Conservation (phyloP, 1,140 invertebrate species). For the Lepidurus apus region DNA sequence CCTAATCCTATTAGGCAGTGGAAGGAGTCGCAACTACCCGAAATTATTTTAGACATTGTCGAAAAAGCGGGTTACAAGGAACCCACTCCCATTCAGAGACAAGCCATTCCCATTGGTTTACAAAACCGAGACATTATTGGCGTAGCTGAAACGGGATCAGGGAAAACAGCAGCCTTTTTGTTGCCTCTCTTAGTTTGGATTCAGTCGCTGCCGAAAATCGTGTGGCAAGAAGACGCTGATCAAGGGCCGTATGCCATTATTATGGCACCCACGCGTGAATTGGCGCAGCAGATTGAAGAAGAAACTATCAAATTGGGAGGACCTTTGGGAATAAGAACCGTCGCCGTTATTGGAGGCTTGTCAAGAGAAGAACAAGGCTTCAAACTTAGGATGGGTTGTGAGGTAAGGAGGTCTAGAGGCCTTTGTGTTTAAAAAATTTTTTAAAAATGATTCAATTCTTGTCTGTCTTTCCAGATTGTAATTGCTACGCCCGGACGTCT, state of each 20-base stretch:
- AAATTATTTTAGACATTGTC: constrained; percentile 91
- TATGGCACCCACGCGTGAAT: constrained; percentile 94
- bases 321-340: constrained; percentile 88
- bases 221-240: constrained; percentile 81
- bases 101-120: constrained; percentile 95
- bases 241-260: constrained; percentile 99
- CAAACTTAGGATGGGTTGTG: constrained; percentile 89
- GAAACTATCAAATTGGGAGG: constrained; percentile 97
- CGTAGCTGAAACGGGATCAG: constrained; percentile 96
- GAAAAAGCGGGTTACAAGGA: constrained; percentile 95
- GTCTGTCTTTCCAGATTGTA: constrained; percentile 67
- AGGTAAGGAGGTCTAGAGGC: constrained; percentile 51
- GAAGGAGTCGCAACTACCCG: constrained; percentile 88
- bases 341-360: constrained; percentile 96
- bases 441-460: constrained; percentile 29
- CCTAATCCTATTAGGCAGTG: constrained; percentile 93
- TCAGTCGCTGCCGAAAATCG: constrained; percentile 92
- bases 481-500: constrained; percentile 99
- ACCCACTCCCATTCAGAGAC: constrained; percentile 97
- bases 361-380: constrained; percentile 98
- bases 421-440: background rate
- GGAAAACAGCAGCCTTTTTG: constrained; percentile 97
- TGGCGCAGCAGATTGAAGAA: constrained; percentile 99
- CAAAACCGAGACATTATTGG: constrained; percentile 99
- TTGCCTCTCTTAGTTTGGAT: constrained; percentile 98